Evolutionary conservation across 2,113 vertebrate species (phyloP).

Genomic region (Actenoides lindsayi): DNA sequence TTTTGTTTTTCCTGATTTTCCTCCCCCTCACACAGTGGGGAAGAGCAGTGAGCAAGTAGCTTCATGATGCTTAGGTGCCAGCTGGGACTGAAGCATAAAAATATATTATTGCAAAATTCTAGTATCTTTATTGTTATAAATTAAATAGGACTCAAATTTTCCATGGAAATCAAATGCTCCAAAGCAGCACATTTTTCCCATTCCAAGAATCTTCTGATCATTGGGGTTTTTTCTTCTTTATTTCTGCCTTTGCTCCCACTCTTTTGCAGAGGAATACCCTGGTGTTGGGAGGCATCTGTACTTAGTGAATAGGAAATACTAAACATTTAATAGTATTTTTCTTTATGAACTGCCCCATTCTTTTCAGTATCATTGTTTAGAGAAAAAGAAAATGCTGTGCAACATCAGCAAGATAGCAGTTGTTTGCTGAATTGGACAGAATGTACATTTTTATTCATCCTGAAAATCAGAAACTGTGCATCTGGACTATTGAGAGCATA

Average conservation of each 20-base stretch:
- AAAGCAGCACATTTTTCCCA: not conserved
- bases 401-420: not conserved
- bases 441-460: not conserved
- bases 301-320: not conserved
- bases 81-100: not conserved
- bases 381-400: not conserved
- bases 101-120: not conserved
- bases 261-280: not conserved
- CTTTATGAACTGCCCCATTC: not conserved
- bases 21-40: not conserved
- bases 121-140: not conserved
- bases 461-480: not conserved
- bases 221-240: not conserved
- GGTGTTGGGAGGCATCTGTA: not conserved
- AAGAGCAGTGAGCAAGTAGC: not conserved
- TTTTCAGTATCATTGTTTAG: not conserved
- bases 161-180: not conserved
- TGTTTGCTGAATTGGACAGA: not conserved
- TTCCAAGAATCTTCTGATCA: not conserved
- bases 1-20: not conserved
- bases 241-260: not conserved
- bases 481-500: not conserved
- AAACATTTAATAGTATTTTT: not conserved
- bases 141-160: not conserved
- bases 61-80: not conserved